Conservation (phyloP, 2,113 vertebrate species). For the Sinocyclocheilus anshuiensis region DNA sequence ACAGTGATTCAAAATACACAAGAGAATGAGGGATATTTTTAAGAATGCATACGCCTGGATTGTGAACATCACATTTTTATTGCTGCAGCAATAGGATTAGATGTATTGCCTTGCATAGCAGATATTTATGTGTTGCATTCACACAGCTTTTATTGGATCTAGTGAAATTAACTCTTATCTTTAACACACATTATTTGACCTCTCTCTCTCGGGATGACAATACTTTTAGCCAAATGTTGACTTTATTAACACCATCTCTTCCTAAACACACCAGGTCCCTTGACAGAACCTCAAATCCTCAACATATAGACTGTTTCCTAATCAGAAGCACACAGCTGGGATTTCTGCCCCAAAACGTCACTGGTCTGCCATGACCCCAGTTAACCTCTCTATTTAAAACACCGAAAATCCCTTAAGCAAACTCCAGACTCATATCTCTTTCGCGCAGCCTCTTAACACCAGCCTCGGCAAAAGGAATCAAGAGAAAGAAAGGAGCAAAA, state of each 20-base stretch:
- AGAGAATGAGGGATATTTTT: slow-evolving; percentile 38
- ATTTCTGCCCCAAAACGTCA: background rate
- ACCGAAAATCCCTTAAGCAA: slow-evolving; percentile 43
- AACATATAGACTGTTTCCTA: slow-evolving; percentile 42
- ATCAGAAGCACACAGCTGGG: slow-evolving; percentile 52
- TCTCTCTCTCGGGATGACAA: slow-evolving; percentile 1
- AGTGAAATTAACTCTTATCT: slow-evolving; percentile 31
- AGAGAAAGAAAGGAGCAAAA: background rate
- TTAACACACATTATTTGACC: slow-evolving; percentile 22
- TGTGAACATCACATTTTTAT: slow-evolving; percentile 27
- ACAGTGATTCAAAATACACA: slow-evolving; percentile 17
- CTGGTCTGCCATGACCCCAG: slow-evolving; percentile 35
- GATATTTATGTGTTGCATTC: background rate
- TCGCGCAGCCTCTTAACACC: slow-evolving; percentile 16
- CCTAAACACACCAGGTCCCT: slow-evolving; percentile 34
- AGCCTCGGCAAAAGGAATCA: background rate
- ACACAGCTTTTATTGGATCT: background rate
- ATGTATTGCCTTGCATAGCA: background rate
- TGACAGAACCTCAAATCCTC: slow-evolving; percentile 45
- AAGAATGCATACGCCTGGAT: background rate
- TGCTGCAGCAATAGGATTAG: slow-evolving; percentile 10
- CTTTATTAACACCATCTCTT: slow-evolving; percentile 46
- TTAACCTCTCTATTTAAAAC: slow-evolving; percentile 54
- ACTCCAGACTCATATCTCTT: slow-evolving; percentile 36
- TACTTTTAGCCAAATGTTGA: slow-evolving; percentile 29